Base-by-base conservation (phyloP, 2,113 vertebrate genomes). In the Electrona antarctica region DNA sequence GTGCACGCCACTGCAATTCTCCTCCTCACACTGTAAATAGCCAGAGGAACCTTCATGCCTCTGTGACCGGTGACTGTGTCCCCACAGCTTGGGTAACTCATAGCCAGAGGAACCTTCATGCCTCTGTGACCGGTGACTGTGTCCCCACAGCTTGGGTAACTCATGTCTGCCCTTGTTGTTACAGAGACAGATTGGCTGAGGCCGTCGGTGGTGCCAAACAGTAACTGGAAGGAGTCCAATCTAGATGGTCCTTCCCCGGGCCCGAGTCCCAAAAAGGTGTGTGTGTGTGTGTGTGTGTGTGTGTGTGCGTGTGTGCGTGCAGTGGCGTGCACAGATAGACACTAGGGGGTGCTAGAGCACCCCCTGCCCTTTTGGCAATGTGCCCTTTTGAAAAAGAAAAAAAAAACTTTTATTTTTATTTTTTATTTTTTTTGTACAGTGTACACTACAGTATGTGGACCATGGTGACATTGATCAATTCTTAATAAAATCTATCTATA, bases 151-250 rank as follows among this genome's bases (percentile, higher is more conserved):
- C 1, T 56, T 14, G 58, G 33, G 33, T 45, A 29, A 69, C 29
- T 12, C n/a, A 11, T 21, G 33, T 41, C 33, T 41, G 54, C 13
- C 55, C 67, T 72, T 78, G 9, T 45, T 68, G 50, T 69, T 51
- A 12, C 91, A 96, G 95, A 87, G 77, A 88, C 77, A 33, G 94
- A 67, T 61, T 90, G 87, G 94, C 77, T 71, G 29, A 92, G 94
- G 3, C 82, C 82, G 0, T 68, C 87, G 0, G 73, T 94, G 67
- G 73, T 94, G 67, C 88, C 93, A 50, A 93, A 93, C 70, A 87
- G 92, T 45, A 91, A 81, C 63, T 97, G 96, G 96, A 93, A 92
- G 78, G 96, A 97, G 77, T 95, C 95, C 57, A 96, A 96, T 73
- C 87, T 97, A 21, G 96, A 97, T 2, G 91, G 89, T 0, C 86